phyloP scores from a whole-genome alignment of 2,888 invertebrate genomes.

The Eurois occulta region DNA sequence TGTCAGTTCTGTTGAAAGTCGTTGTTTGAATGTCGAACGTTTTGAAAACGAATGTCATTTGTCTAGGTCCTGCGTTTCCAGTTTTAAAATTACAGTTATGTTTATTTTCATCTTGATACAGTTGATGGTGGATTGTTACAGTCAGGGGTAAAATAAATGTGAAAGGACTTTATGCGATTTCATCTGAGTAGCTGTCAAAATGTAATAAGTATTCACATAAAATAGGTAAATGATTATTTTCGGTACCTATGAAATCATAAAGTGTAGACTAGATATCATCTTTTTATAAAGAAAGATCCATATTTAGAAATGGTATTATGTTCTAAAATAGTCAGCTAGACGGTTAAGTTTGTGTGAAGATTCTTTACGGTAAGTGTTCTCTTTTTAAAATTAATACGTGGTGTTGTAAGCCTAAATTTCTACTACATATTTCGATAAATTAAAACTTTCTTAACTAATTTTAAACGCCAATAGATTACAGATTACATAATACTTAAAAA shows the following conservation, averaged over 20 bases:
- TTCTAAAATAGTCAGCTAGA: background rate
- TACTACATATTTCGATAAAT: constrained; percentile 59
- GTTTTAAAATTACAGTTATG: background rate
- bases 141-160: background rate
- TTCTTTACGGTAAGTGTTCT: background rate
- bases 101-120: background rate
- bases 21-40: background rate
- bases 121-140: background rate
- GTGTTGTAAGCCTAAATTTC: constrained; percentile 38
- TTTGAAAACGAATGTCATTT: background rate
- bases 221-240: background rate
- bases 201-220: too few relatives aligned
- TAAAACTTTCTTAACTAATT: constrained; percentile 43
- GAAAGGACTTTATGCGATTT: background rate
- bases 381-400: background rate
- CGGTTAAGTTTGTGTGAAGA: background rate
- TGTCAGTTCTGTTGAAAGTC: background rate
- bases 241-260: constrained; percentile 2
- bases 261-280: background rate
- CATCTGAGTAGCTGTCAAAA: background rate
- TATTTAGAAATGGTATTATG: background rate
- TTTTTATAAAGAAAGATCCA: background rate
- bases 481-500: constrained; percentile 62
- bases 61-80: background rate
- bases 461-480: constrained; percentile 61